Base-by-base conservation (phyloP, 2,113 vertebrate species). In the Cyprinodon tularosa region DNA sequence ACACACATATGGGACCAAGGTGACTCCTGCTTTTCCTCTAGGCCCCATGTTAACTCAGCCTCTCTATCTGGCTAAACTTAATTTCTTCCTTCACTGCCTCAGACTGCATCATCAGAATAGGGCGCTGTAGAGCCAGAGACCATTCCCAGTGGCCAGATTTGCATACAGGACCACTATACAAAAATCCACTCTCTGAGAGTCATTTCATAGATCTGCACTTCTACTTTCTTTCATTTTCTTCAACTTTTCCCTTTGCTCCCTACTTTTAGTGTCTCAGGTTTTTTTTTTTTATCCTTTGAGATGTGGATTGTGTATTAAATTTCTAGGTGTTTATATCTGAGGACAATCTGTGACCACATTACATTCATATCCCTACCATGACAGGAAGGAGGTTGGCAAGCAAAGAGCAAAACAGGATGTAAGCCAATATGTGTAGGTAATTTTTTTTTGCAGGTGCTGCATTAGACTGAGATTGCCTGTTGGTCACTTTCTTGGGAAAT, bases 61-160 rank as follows among this genome's bases (percentile, higher is more conserved):
- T 88, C 81, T 89, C 88, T 88, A 86, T 92, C 89, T 89, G 83
- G 86, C 88, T 89, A 91, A 93, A 92, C 91, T 91, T 91, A 90
- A 92, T 93, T 94, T 93, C 86, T 90, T 91, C 89, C 93, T 89
- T 78, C 80, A 89, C 86, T 92, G 92, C 92, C 79, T 90, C 86
- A 12, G 88, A 91, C 87, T 88, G 89, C 91, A 91, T 92, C 92
- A 93, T 93, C 91, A 84, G 89, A 88, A 86, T 80, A 78, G 81
- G 81, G 87, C 68, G 70, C 86, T 60, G 80, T 66, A 77, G 85
- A 89, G 86, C 88, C 61, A 64, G 74, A 80, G 83, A 72, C 14
- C 90, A 86, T 82, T 92, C 91, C 89, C 91, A 79, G 53, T 84
- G 88, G 91, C 71, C 83, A 88, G 83, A 93, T 94, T 94, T 93